A percentile compares a stretch with the other conserved stretches of the same genome.
These are phyloP conservation scores for Sanderia malayensis DNA, from an alignment of 30 jellyfish, hydroid and myxozoan species.

Conservation along the genomic window DNA sequence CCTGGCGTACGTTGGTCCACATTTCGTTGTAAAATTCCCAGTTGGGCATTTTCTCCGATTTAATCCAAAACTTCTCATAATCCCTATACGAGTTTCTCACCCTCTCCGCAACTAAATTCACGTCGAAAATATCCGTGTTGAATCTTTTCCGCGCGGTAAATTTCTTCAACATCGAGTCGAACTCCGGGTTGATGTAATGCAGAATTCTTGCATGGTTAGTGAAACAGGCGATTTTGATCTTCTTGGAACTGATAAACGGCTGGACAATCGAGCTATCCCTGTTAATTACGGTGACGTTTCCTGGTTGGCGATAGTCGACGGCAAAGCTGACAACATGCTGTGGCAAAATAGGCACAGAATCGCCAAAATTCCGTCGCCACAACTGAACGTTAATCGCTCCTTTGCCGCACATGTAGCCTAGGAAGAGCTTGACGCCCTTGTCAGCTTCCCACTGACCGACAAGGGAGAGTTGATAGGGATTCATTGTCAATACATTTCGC, in stretches of 20 bases:
- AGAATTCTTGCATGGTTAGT: constrained; percentile 39
- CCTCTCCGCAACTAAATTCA: constrained; percentile 4
- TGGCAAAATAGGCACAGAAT: constrained; percentile 31
- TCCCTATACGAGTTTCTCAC: constrained; percentile 6
- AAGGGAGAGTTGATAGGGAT: not conserved
- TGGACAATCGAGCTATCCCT: not conserved
- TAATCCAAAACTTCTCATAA: constrained; percentile 25
- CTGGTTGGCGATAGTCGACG: constrained; percentile 45
- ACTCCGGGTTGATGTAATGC: constrained; percentile 58
- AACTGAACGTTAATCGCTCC: constrained; percentile 47
- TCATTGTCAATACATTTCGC: constrained; percentile 24
- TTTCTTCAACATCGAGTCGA: constrained; percentile 47
- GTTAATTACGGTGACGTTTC: constrained; percentile 43
- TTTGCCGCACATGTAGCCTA: constrained; percentile 70
- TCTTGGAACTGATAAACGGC: constrained; percentile 44
- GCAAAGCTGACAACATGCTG: constrained; percentile 62
- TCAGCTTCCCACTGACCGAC: constrained; percentile 23
- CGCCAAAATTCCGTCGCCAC: constrained; percentile 51
- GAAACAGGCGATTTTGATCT: constrained; percentile 29
- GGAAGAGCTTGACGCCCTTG: constrained; percentile 28
- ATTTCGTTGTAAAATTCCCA: constrained; percentile 40
- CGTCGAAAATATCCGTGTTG: constrained; percentile 26
- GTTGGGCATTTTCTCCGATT: constrained; percentile 40
- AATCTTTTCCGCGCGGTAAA: constrained; percentile 33
- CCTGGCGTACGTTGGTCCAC: constrained; percentile 39